Conservation (phyloP, 2,888 invertebrate genomes). For the Molorchus minor region DNA sequence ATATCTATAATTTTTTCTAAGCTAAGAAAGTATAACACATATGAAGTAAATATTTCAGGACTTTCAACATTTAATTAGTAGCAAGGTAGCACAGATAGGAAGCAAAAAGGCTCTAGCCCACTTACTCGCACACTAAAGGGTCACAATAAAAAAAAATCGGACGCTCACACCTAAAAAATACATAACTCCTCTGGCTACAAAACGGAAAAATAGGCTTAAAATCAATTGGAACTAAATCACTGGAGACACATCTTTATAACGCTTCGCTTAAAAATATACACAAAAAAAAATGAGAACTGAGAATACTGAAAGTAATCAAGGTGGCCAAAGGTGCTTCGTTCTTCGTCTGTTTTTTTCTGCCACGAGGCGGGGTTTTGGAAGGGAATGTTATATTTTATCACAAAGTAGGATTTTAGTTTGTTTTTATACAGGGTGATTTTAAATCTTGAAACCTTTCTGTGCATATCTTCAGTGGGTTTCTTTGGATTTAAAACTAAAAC, state of each 20-base stretch:
- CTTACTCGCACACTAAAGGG: constrained; percentile 38
- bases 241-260: constrained; percentile 60
- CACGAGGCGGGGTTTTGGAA: neutral
- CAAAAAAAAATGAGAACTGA: constrained; percentile 9
- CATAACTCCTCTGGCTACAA: constrained; percentile 52
- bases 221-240: constrained; percentile 36
- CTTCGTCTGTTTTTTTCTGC: constrained; percentile 15
- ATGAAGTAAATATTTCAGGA: too few relatives aligned
- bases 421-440: too few relatives aligned
- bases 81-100: neutral
- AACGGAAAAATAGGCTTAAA: constrained; percentile 48
- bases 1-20: too few relatives aligned
- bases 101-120: constrained; percentile 30
- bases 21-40: too few relatives aligned
- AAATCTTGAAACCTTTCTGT: too few relatives aligned
- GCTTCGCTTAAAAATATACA: constrained; percentile 28
- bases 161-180: constrained; percentile 43
- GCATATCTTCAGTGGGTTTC: too few relatives aligned
- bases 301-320: constrained; percentile 27
- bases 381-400: constrained; percentile 10
- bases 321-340: constrained; percentile 41
- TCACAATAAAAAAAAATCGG: constrained; percentile 24
- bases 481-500: too few relatives aligned
- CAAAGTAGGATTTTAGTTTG: constrained; percentile 18
- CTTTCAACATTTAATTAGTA: too few relatives aligned